phyloP scores from a whole-genome alignment of 2,113 vertebrate genomes.

The Rousettus leschenaultii region DNA sequence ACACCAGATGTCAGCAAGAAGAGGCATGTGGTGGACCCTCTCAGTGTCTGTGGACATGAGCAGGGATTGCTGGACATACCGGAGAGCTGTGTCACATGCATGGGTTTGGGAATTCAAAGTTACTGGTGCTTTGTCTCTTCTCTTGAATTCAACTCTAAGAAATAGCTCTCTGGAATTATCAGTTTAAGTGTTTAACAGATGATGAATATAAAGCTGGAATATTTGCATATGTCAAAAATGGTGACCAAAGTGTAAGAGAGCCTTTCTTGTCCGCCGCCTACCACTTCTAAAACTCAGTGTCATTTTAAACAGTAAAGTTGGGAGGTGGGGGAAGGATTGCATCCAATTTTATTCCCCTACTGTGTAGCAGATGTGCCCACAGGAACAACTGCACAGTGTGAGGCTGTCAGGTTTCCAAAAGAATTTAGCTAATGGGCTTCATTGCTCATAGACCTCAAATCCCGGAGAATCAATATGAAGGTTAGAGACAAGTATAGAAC shows the following conservation, averaged over 20 bases:
- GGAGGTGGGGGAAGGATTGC: not conserved
- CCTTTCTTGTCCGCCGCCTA: not conserved
- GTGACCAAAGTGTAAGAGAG: not conserved
- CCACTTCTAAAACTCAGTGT: slow-evolving; percentile 15
- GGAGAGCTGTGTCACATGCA: not conserved
- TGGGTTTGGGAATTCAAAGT: not conserved
- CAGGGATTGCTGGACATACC: not conserved
- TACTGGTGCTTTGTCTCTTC: not conserved
- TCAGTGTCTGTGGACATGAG: not conserved
- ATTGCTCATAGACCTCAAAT: slow-evolving; percentile 40
- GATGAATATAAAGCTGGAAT: not conserved
- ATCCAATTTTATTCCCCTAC: slow-evolving; percentile 33
- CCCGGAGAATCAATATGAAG: slow-evolving; percentile 17
- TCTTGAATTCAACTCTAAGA: not conserved
- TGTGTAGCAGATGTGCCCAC: slow-evolving; percentile 61
- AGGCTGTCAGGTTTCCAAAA: slow-evolving; percentile 68
- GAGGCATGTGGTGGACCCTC: not conserved
- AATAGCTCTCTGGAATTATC: not conserved
- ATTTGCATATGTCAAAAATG: not conserved
- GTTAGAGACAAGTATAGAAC: slow-evolving; percentile 30
- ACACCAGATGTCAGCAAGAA: not conserved
- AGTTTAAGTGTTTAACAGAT: not conserved
- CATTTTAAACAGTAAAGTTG: not conserved
- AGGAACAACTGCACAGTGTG: slow-evolving; percentile 53
- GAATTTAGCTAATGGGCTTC: slow-evolving; percentile 76